Percentiles rank a stretch among this genome's conserved stretches.
These are phyloP conservation scores for Intellagama lesueurii DNA, from an alignment of 2,797 vertebrate genomes.

Conservation along the genomic window DNA sequence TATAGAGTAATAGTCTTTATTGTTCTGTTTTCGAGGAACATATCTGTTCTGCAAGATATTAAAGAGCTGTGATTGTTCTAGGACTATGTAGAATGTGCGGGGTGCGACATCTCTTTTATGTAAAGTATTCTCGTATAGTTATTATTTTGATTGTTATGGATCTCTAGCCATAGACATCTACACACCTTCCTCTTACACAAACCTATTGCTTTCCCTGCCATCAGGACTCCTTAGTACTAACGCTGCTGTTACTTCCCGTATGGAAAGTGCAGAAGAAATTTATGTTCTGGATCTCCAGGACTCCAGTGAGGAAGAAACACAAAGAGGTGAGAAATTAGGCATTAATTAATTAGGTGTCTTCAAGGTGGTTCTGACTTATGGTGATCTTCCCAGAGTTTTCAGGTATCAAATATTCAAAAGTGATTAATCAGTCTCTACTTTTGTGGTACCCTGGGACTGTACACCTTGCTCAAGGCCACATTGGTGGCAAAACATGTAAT, in stretches of 20 bases:
- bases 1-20: too few relatives aligned
- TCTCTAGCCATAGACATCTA: neutral
- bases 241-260: neutral
- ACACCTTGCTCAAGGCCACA: too few relatives aligned
- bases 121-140: neutral
- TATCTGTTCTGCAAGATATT: neutral
- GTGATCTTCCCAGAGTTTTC: too few relatives aligned
- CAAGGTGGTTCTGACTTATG: too few relatives aligned
- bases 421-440: too few relatives aligned
- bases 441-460: too few relatives aligned
- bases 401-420: too few relatives aligned
- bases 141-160: neutral
- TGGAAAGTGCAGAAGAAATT: constrained; percentile 27
- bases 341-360: too few relatives aligned
- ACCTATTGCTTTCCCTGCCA: neutral
- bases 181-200: neutral
- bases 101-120: too few relatives aligned
- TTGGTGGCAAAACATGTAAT: too few relatives aligned
- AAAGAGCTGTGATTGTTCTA: too few relatives aligned
- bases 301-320: neutral
- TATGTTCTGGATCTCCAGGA: neutral
- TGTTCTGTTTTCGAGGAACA: neutral
- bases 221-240: neutral
- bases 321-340: constrained; percentile 9
- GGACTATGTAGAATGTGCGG: neutral